Evolutionary conservation across 1,140 invertebrate species (phyloP), one percentile per base, ranked within the genome.

Genomic region (Musca vetustissima): DNA sequence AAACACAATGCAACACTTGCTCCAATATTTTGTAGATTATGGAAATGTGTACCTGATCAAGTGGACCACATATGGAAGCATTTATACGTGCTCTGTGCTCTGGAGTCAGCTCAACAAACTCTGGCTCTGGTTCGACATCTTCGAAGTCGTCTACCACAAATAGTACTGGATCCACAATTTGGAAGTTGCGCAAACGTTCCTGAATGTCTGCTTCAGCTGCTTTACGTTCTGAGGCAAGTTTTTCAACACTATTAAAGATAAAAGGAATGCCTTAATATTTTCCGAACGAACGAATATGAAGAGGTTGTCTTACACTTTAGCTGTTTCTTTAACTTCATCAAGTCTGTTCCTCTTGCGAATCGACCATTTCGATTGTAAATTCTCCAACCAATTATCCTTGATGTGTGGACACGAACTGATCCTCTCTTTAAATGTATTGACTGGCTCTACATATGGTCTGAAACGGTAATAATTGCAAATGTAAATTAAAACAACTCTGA

Each of bases 41-140:
- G n/a, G n/a, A n/a, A n/a, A n/a, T 28, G 17, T 55, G 22, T 19
- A 87, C 74, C 73, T 87, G 85, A 67, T 84, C 81, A 3, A 80
- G 73, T 36, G 84, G 83, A 0, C 85, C 83, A 1, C 82, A 79
- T 11, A 88, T 72, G 1, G 86, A 86, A 69, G 73, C 82, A 64
- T 83, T 83, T 0, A 88, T 83, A 50, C 85, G 71, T 36, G 81
- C 74, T 65, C 85, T 80, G 72, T 88, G 85, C 68, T 87, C 84
- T 3, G 83, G 77, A 6, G 84, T 86, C 25, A 88, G 76, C 25
- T 82, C 75, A 0, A 86, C 85, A 47, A 87, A 76, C 70, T 86
- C 81, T 14, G 83, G 83, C 15, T 77, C 74, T 11, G 84, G 82
- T 66, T 81, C 80, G 22, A 80, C 79, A 70, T 85, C 83, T 6